Evolutionary conservation across 2,113 vertebrate species (phyloP), one percentile per base, ranked within the genome.

Genomic region (Equus quagga): DNA sequence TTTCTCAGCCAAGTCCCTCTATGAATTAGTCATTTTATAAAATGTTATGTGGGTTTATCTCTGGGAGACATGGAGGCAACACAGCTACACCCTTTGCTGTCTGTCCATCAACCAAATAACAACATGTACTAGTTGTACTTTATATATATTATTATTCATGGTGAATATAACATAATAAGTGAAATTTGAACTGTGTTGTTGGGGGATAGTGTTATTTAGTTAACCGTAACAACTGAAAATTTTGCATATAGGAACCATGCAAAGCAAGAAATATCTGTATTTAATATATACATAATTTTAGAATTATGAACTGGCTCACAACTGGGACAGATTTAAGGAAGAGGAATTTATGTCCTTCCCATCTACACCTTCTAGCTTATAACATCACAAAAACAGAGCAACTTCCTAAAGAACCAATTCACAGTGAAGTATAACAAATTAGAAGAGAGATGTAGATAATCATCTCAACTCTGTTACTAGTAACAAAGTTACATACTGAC

Each of bases 231-330:
- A 84, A 81, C 46, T 76, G 79, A 62, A 78, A 94, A 75, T 2
- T 62, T 15, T 92, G 19, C 90, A 67, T 89, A 21, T 1, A 21
- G 26, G 70, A 70, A 81, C 41, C 15, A n/a, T 8, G 19, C 36
- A 97, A 94, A 89, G 54, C 33, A 41, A 96, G 19, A 91, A 79
- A 41, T 70, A n/a, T 28, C 33, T 80, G 14, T 46, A 54, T 79
- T 76, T 67, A 81, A 75, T 60, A 86, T 72, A 54, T 56, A 86
- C 91, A 9, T 65, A 95, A 60, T 81, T 93, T 91, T 46, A 95
- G 51, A 91, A 97, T 33, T 5, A 96, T 75, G 36, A 96, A 91
- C 51, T 84, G 18, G 33, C 19, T 88, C 60, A 70, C 9, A 36
- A 80, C 23, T 36, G 36, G 41, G 26, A 7, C 17, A 70, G 33